phyloP scores from a whole-genome alignment of 2,797 vertebrate species.

The Zenarchopterus dispar region DNA sequence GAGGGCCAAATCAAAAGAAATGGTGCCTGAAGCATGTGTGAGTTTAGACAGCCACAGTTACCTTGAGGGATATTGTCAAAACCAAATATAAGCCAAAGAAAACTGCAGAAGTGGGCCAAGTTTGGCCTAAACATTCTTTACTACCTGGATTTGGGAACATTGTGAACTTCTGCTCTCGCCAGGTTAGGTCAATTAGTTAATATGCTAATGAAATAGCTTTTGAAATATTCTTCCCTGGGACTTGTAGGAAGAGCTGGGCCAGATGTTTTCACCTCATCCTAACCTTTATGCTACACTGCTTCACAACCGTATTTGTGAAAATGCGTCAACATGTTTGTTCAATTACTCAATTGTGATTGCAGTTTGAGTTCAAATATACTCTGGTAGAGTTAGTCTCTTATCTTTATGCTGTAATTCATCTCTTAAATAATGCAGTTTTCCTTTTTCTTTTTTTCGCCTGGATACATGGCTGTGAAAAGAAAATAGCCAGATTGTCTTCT shows the following conservation, averaged over 20 bases:
- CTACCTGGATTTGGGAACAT: no score
- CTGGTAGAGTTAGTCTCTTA: not conserved
- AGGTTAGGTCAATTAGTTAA: not conserved
- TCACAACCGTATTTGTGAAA: not conserved
- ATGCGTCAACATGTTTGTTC: not conserved
- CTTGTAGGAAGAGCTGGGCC: not conserved
- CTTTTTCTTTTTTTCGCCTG: constrained; percentile 41
- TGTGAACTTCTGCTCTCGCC: not conserved
- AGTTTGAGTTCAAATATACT: not conserved
- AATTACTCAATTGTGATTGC: not conserved
- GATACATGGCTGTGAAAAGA: constrained; percentile 37
- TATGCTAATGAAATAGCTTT: not conserved
- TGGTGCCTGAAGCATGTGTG: no score
- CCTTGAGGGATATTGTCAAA: no score
- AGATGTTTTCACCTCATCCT: not conserved
- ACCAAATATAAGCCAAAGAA: no score
- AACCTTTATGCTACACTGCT: not conserved
- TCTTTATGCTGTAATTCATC: constrained; percentile 22
- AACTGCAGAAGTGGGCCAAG: no score
- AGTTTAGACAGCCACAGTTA: no score
- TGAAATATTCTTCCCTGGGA: not conserved
- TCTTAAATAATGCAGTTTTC: constrained; percentile 42
- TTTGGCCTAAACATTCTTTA: no score
- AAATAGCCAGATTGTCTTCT: constrained; percentile 58
- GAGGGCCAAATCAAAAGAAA: no score